phyloP scores from a whole-genome alignment of 2,888 invertebrate species.

The Drosophila affinis region DNA sequence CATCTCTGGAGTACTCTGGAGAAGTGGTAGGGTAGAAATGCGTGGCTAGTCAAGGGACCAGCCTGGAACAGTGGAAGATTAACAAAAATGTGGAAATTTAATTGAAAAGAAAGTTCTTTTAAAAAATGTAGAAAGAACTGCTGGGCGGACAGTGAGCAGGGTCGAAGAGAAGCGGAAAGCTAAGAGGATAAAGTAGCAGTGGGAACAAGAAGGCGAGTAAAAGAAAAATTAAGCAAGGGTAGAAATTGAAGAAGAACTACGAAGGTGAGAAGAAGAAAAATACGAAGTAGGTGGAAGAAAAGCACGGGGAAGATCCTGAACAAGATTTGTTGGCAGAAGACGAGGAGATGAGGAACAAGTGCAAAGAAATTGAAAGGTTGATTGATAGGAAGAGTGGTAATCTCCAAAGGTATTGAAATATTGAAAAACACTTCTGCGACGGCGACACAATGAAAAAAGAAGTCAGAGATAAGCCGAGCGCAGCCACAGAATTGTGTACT shows the following conservation, averaged over 20 bases:
- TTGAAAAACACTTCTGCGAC: conserved; percentile 66
- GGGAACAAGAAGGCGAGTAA: not conserved
- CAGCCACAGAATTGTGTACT: conserved; percentile 30
- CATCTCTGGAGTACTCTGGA: not conserved
- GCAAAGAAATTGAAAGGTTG: too few relatives aligned
- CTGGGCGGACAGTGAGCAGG: conserved; percentile 1
- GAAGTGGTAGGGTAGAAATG: not conserved
- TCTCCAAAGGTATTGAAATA: conserved; percentile 52
- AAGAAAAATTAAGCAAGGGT: not conserved
- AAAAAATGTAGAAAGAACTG: conserved; percentile 33
- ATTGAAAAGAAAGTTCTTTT: conserved; percentile 21
- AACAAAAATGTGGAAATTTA: conserved; percentile 15
- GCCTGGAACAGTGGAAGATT: not conserved
- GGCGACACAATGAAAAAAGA: conserved; percentile 51
- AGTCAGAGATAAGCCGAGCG: conserved; percentile 15
- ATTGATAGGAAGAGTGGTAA: not conserved
- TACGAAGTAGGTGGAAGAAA: not conserved
- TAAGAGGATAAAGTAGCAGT: not conserved
- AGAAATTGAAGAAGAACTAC: not conserved
- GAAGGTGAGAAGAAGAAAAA: too few relatives aligned
- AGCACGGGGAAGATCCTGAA: not conserved
- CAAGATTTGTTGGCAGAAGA: too few relatives aligned
- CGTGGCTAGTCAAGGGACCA: not conserved
- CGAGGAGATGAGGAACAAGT: too few relatives aligned
- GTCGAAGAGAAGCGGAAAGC: not conserved